Percentiles rank a stretch among this genome's conserved stretches.
Conservation (phyloP, 2,113 vertebrate species). For the Ranitomeya variabilis region DNA sequence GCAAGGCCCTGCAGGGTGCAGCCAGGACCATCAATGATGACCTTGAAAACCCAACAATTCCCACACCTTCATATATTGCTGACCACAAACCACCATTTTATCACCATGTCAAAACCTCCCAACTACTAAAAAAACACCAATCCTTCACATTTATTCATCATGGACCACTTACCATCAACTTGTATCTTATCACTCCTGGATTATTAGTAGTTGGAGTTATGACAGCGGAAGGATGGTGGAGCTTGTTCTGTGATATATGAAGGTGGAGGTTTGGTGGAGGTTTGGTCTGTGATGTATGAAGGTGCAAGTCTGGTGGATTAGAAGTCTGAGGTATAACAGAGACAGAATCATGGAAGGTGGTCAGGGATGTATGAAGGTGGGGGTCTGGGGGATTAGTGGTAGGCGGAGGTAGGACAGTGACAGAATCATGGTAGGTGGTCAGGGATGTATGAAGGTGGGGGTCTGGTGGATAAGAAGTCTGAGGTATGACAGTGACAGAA, state of each 20-base stretch:
- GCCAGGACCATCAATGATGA: too few relatives aligned
- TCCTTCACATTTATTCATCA: neutral
- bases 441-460: neutral
- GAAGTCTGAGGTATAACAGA: neutral
- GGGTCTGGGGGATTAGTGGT: neutral
- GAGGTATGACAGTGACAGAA: too few relatives aligned
- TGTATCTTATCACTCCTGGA: neutral
- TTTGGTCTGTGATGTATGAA: too few relatives aligned
- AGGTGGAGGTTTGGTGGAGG: neutral
- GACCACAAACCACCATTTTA: neutral
- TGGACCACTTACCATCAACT: neutral
- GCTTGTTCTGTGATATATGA: neutral
- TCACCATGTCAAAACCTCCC: neutral
- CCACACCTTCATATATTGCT: too few relatives aligned
- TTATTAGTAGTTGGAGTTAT: neutral
- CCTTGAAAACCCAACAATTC: too few relatives aligned
- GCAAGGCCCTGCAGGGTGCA: too few relatives aligned
- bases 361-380: neutral
- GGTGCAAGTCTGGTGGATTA: too few relatives aligned
- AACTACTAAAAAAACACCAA: too few relatives aligned
- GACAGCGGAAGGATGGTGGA: neutral
- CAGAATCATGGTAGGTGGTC: neutral
- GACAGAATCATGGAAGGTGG: neutral
- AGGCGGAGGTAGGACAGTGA: neutral
- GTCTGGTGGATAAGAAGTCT: too few relatives aligned